Evolutionary conservation across 1,140 invertebrate genomes (phyloP).

Genomic region (Melipona quadrifasciata): DNA sequence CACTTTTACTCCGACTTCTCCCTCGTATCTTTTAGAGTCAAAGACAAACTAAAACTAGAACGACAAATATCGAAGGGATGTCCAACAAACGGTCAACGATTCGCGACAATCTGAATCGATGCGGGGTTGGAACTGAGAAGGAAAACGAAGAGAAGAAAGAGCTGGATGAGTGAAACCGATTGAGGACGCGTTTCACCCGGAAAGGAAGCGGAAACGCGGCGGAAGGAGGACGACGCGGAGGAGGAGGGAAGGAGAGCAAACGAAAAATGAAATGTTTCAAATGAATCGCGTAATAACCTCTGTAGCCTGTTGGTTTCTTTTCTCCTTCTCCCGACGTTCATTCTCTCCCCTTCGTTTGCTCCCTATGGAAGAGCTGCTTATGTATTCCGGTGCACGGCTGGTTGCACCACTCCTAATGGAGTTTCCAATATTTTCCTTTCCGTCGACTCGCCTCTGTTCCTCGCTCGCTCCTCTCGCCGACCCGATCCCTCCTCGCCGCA

Average conservation of each 20-base stretch:
- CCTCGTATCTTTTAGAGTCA: too few relatives aligned
- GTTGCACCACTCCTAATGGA: constrained; percentile 68
- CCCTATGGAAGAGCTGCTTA: constrained; percentile 60
- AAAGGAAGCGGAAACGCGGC: constrained; percentile 18
- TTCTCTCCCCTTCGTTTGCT: constrained; percentile 47
- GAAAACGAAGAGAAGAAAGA: neutral
- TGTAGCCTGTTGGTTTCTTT: constrained; percentile 48
- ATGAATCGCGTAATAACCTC: constrained; percentile 68
- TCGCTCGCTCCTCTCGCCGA: neutral
- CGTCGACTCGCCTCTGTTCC: constrained; percentile 34
- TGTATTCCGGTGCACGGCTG: constrained; percentile 64
- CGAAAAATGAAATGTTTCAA: constrained; percentile 64
- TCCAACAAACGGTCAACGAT: too few relatives aligned
- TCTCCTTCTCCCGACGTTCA: constrained; percentile 22
- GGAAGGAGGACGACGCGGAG: neutral
- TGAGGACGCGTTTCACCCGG: neutral
- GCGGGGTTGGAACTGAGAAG: neutral
- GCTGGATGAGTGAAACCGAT: constrained; percentile 19
- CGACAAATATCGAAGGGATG: too few relatives aligned
- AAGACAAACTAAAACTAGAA: too few relatives aligned
- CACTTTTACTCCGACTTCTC: too few relatives aligned
- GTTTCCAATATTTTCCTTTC: constrained; percentile 70
- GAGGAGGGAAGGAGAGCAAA: neutral
- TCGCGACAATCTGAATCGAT: neutral
- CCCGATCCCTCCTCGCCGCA: neutral